Evolutionary conservation across 2,797 vertebrate species (phyloP).

Genomic region (Adelosebastes latens): DNA sequence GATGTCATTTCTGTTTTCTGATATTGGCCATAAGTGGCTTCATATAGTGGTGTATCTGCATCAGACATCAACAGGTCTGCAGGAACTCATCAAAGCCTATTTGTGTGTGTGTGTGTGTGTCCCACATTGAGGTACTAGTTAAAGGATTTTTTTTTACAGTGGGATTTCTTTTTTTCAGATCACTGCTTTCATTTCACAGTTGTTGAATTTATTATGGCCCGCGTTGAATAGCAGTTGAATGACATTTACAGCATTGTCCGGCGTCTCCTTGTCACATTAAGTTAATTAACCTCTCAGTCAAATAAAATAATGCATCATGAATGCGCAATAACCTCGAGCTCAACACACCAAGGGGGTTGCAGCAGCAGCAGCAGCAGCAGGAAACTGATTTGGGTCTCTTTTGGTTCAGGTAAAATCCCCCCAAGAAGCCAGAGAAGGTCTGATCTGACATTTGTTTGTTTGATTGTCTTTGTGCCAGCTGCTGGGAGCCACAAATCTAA

Average conservation of each 20-base stretch:
- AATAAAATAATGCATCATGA: constrained; percentile 56
- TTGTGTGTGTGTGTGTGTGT: neutral
- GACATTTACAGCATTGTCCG: constrained; percentile 68
- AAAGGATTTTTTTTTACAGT: constrained; percentile 16
- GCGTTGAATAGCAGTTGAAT: constrained; percentile 55
- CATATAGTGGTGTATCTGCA: constrained; percentile 15
- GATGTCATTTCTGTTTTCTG: neutral
- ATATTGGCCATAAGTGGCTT: neutral
- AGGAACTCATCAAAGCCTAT: constrained; percentile 19
- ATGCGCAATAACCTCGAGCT: constrained; percentile 44
- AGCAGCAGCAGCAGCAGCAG: constrained; percentile 18
- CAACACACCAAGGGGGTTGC: neutral
- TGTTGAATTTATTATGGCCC: constrained; percentile 57
- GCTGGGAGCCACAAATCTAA: constrained; percentile 4
- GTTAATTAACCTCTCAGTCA: constrained; percentile 71
- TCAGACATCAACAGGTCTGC: constrained; percentile 71
- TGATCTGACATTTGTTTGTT: constrained; percentile 49
- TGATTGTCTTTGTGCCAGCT: constrained; percentile 45
- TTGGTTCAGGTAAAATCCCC: constrained; percentile 31
- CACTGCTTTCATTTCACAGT: constrained; percentile 62
- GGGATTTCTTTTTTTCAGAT: constrained; percentile 13
- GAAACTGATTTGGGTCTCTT: constrained; percentile 16
- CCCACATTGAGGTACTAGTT: constrained; percentile 15
- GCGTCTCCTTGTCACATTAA: constrained; percentile 62
- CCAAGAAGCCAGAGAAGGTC: constrained; percentile 12